Conservation (phyloP, 2,797 vertebrate genomes). For the Artibeus lituratus region DNA sequence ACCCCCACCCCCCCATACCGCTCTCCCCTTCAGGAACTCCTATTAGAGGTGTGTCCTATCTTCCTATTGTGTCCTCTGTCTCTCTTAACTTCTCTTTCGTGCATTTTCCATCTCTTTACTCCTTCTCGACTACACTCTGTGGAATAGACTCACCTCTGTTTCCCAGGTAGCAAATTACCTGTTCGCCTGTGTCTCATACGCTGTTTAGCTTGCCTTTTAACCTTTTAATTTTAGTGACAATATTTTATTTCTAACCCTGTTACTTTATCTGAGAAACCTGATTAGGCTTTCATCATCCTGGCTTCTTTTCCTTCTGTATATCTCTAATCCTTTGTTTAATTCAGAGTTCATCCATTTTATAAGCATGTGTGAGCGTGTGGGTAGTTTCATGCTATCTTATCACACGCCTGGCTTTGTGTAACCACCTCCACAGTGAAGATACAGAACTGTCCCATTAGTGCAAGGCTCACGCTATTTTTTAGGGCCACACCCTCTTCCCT, state of each 20-base stretch:
- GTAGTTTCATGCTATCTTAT: neutral
- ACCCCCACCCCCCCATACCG: too few species aligned
- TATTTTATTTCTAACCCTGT: neutral
- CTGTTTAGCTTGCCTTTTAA: neutral
- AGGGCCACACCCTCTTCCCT: neutral
- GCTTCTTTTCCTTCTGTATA: neutral
- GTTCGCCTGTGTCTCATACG: neutral
- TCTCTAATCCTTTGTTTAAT: neutral
- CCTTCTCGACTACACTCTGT: neutral
- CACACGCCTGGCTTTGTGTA: neutral
- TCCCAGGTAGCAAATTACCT: neutral
- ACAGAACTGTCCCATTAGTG: neutral
- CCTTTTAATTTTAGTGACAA: neutral
- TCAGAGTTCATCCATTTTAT: neutral
- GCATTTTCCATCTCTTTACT: constrained; percentile 6
- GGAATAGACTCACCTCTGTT: neutral
- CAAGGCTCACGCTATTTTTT: neutral
- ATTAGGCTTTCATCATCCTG: neutral
- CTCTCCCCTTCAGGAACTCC: neutral
- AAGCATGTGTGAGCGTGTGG: neutral
- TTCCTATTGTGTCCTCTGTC: neutral
- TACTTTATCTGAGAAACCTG: neutral
- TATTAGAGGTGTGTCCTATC: neutral
- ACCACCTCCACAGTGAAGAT: neutral
- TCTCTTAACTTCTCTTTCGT: neutral